These are phyloP conservation scores for Rhynchotus rufescens DNA, from an alignment of 2,797 vertebrate genomes.

Conservation along the genomic window DNA sequence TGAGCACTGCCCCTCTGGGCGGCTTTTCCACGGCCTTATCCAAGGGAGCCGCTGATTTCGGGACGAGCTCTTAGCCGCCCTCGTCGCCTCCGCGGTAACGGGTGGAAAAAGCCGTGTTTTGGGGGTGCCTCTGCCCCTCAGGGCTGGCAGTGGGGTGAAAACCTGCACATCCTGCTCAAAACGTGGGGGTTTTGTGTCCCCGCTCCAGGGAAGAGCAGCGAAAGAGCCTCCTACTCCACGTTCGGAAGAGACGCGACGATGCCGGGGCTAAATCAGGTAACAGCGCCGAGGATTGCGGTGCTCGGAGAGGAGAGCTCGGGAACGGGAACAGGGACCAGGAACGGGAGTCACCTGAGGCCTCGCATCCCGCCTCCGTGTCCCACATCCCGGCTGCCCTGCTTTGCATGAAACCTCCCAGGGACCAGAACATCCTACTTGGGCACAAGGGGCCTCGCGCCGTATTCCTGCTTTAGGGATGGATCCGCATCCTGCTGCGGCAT, in stretches of 20 bases:
- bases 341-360: background rate
- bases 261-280: constrained; percentile 80
- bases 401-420: too few species aligned
- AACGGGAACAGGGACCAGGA: background rate
- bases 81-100: background rate
- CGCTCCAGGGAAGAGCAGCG: constrained; percentile 88
- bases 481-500: background rate
- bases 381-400: background rate
- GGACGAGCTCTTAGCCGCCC: background rate
- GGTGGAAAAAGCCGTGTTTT: background rate
- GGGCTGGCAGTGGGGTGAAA: too few species aligned
- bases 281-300: background rate
- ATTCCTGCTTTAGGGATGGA: background rate
- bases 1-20: background rate
- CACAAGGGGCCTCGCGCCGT: too few species aligned
- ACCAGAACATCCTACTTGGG: too few species aligned
- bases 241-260: constrained; percentile 89
- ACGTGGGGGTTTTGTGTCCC: background rate
- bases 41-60: background rate
- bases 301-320: background rate
- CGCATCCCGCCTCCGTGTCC: background rate
- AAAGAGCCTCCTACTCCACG: constrained; percentile 87
- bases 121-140: accelerated
- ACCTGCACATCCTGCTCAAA: constrained; percentile 62
- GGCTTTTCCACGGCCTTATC: background rate